These are phyloP conservation scores for Isaurus tuberculatus DNA, from an alignment of 92 coral and sea anemone genomes.

Conservation along the genomic window DNA sequence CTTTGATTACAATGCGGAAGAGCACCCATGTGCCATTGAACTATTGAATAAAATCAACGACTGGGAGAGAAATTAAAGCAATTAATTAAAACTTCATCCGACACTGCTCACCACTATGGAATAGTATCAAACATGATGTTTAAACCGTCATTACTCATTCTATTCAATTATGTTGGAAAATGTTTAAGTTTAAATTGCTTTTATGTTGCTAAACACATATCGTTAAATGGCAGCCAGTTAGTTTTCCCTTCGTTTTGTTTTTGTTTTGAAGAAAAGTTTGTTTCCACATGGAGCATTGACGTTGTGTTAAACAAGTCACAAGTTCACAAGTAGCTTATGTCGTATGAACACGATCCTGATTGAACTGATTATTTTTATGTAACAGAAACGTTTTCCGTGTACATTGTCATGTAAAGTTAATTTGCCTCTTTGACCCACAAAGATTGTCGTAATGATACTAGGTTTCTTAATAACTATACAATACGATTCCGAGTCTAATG, in stretches of 20 bases:
- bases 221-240: background rate
- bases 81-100: constrained; percentile 3
- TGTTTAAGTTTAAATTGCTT: background rate
- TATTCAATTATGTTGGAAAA: background rate
- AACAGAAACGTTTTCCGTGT: background rate
- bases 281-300: constrained; percentile 7
- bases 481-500: background rate
- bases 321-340: background rate
- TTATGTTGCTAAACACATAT: background rate
- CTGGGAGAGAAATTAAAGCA: background rate
- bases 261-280: background rate
- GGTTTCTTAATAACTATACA: background rate
- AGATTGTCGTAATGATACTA: background rate
- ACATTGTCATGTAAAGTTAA: background rate
- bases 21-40: constrained; percentile 7
- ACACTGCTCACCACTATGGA: background rate
- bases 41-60: constrained; percentile 8
- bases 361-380: background rate
- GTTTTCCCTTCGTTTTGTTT: background rate
- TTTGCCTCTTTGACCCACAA: background rate
- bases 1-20: background rate
- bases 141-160: background rate
- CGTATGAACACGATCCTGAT: background rate
- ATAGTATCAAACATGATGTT: background rate
- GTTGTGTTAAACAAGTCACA: background rate